phyloP scores from a whole-genome alignment of 1,140 invertebrate genomes.

The Megathymus violae region DNA sequence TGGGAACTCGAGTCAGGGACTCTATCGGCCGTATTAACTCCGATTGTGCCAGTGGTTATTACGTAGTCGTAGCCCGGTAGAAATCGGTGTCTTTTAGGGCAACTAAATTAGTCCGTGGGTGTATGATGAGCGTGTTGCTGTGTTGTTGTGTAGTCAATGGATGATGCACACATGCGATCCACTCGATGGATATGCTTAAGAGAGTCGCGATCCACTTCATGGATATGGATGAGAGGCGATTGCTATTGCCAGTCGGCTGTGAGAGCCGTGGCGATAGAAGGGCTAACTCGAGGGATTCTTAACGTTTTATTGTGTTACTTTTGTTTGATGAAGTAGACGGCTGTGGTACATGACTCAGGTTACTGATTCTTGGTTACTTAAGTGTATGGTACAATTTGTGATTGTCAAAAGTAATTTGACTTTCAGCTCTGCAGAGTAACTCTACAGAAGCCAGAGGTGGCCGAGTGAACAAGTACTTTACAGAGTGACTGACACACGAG shows the following conservation, averaged over 20 bases:
- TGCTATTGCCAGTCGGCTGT: constrained; percentile 21
- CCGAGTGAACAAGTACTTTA: too few species aligned
- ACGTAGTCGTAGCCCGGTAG: constrained; percentile 45
- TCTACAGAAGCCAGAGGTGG: too few species aligned
- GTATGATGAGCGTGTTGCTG: constrained; percentile 35
- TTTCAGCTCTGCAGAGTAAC: constrained; percentile 8
- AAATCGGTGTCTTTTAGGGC: constrained; percentile 47
- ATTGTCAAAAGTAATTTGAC: too few species aligned
- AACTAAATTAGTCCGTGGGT: constrained; percentile 40
- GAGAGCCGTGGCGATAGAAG: constrained; percentile 27
- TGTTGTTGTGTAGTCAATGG: constrained; percentile 14
- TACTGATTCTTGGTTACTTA: too few species aligned
- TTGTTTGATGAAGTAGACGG: constrained; percentile 5
- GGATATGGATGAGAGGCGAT: background rate
- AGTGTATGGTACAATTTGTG: too few species aligned
- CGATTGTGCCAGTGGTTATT: constrained; percentile 40
- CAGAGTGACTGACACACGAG: constrained; percentile 19
- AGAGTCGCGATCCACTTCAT: too few species aligned
- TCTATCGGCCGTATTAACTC: constrained; percentile 29
- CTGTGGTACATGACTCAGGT: too few species aligned
- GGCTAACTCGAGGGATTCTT: too few species aligned
- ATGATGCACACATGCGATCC: constrained; percentile 23
- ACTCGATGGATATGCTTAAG: constrained; percentile 25
- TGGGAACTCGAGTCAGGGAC: constrained; percentile 10
- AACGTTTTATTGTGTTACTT: constrained; percentile 6